These are phyloP conservation scores for Anableps anableps DNA, from an alignment of 2,797 vertebrate genomes.

Conservation along the genomic window DNA sequence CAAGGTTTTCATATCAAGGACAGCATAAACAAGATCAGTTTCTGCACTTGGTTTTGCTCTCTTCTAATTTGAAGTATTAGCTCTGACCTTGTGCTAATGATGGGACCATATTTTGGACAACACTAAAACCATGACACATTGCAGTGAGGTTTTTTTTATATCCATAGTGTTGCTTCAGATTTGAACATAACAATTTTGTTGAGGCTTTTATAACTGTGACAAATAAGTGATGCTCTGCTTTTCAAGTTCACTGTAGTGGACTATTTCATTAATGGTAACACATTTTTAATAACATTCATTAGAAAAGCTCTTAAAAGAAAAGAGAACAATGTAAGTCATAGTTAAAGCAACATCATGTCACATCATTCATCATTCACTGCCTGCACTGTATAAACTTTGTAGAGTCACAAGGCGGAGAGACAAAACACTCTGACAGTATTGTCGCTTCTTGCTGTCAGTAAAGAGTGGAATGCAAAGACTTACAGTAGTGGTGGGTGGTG, in stretches of 20 bases:
- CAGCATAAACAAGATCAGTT: slow-evolving; percentile 6
- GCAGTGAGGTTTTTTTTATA: slow-evolving; percentile 19
- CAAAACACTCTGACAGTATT: slow-evolving; percentile 52
- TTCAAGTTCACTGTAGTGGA: slow-evolving; percentile 58
- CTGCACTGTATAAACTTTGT: slow-evolving; percentile 26
- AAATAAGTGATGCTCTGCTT: slow-evolving; percentile 74
- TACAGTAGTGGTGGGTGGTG: neutral
- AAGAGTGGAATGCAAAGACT: slow-evolving; percentile 44
- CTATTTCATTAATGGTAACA: slow-evolving; percentile 61
- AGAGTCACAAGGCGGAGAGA: slow-evolving; percentile 38
- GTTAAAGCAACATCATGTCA: slow-evolving; percentile 50
- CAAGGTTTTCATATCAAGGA: no score
- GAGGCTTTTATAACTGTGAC: slow-evolving; percentile 71
- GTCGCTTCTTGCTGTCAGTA: slow-evolving; percentile 41
- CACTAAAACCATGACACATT: slow-evolving; percentile 30
- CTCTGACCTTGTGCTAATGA: slow-evolving; percentile 24
- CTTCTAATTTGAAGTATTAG: slow-evolving; percentile 19
- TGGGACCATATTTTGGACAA: slow-evolving; percentile 28
- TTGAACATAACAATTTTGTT: slow-evolving; percentile 59
- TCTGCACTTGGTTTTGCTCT: slow-evolving; percentile 13
- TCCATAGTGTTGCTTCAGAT: slow-evolving; percentile 48
- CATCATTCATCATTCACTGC: slow-evolving; percentile 60
- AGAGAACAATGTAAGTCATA: slow-evolving; percentile 51
- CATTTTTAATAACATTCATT: slow-evolving; percentile 66
- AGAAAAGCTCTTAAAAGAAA: slow-evolving; percentile 61